Evolutionary conservation across 2,888 invertebrate species (phyloP), one percentile per base, ranked within the genome.

Genomic region (Fragum fragum): DNA sequence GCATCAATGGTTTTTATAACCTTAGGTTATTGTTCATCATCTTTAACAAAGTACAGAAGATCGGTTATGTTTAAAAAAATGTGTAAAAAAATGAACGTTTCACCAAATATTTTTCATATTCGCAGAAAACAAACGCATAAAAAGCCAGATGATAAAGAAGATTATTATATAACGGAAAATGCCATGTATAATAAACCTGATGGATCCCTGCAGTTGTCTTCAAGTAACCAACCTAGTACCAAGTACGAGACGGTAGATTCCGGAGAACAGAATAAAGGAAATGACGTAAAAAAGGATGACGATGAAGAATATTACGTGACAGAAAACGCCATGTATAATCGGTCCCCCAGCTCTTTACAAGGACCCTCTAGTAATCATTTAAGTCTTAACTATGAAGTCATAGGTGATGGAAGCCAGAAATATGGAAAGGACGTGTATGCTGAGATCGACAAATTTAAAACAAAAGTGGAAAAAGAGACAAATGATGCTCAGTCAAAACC

Each of bases 281-380:
- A 14, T 47, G 47, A 47, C 47, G 47, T 47, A 47, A 18, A 47
- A 3, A 47, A n/a, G 14, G 47, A 47, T 2, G 14, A 57, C 7
- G 7, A 28, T 26, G 21, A 14, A 23, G 26, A 57, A 28, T 57
- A 14, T 28, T 23, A 57, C 26, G 21, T 57, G 57, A 9, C 26
- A 9, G 57, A 57, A 18, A 57, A 57, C 28, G 14, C 57, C 26
- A 57, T 57, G 57, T 57, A 57, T 18, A 57, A 57, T 28, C 26
- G 26, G 7, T 26, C 57, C 23, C 3, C 23, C 9, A 1, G 1
- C 2, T 16, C 57, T 3, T 23, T 28, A 28, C 57, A 57, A 14
- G 7, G 28, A 0, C 26, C 28, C 9, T 1, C 57, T 11, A 28
- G 28, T 26, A 23, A 26, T 18, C 57, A 23, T 26, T 9, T 2